Evolutionary conservation across 2,113 vertebrate genomes (phyloP).

Genomic region (Campylomormyrus numenius): DNA sequence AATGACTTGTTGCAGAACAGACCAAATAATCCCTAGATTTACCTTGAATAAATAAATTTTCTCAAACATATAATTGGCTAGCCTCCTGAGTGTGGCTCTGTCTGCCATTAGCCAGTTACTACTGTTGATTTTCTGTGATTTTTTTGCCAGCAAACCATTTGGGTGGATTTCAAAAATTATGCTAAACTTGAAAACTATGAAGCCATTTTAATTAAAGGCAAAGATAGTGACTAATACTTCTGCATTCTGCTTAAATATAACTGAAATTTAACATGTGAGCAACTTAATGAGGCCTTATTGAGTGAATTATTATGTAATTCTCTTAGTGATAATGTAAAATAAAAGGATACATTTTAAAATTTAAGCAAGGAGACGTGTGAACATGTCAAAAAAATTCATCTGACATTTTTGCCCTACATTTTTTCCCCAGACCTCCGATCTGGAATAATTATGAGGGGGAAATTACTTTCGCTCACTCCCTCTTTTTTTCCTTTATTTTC

Average conservation of each 20-base stretch:
- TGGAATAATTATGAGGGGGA: neutral
- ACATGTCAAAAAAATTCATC: neutral
- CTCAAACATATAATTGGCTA: neutral
- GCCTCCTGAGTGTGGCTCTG: neutral
- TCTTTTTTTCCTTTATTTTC: neutral
- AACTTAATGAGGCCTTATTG: neutral
- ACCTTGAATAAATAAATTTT: neutral
- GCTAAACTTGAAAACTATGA: neutral
- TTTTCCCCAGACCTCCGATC: neutral
- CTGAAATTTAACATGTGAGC: neutral
- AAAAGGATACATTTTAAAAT: neutral
- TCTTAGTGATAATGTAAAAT: neutral
- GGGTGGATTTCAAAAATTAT: neutral
- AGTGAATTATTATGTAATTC: neutral
- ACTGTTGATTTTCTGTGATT: neutral
- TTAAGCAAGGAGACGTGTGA: neutral
- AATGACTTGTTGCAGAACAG: neutral
- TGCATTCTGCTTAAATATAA: neutral
- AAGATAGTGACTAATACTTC: neutral
- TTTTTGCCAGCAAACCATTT: neutral
- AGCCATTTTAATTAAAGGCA: neutral
- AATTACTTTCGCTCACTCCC: neutral
- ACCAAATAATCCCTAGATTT: neutral
- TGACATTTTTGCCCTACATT: neutral
- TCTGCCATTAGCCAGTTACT: neutral